These are phyloP conservation scores for Xenopus petersii DNA, from an alignment of 2,797 vertebrate genomes.

Conservation along the genomic window DNA sequence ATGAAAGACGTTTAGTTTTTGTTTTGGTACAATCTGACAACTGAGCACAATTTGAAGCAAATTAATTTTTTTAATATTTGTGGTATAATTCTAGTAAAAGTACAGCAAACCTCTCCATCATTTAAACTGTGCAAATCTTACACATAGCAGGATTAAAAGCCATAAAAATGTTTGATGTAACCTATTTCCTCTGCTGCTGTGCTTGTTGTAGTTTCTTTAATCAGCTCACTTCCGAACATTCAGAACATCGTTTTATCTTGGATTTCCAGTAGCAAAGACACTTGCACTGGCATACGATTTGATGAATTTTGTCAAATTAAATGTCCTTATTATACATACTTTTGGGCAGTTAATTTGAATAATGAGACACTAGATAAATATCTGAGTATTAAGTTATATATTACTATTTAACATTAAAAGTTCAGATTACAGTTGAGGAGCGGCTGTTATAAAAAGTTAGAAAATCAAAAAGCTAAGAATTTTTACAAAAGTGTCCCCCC, in stretches of 20 bases:
- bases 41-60: no score
- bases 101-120: constrained; percentile 18
- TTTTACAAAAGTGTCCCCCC: no score
- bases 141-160: constrained; percentile 17
- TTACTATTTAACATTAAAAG: no score
- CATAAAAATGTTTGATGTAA: constrained; percentile 33
- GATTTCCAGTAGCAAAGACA: neutral
- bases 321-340: neutral
- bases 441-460: no score
- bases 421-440: no score
- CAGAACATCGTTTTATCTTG: constrained; percentile 13
- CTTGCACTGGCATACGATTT: constrained; percentile 9
- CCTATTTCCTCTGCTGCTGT: constrained; percentile 6
- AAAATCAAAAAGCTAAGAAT: no score
- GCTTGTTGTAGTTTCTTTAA: constrained; percentile 14
- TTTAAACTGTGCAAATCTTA: constrained; percentile 26
- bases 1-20: no score
- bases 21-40: no score
- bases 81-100: constrained; percentile 19
- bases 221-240: constrained; percentile 12
- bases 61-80: constrained; percentile 15
- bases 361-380: no score
- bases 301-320: neutral
- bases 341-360: neutral
- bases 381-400: no score